Percentiles rank a stretch among this genome's conserved stretches.
These are phyloP conservation scores for Saguinus imperator DNA, from an alignment of 2,113 vertebrate species.

Conservation along the genomic window DNA sequence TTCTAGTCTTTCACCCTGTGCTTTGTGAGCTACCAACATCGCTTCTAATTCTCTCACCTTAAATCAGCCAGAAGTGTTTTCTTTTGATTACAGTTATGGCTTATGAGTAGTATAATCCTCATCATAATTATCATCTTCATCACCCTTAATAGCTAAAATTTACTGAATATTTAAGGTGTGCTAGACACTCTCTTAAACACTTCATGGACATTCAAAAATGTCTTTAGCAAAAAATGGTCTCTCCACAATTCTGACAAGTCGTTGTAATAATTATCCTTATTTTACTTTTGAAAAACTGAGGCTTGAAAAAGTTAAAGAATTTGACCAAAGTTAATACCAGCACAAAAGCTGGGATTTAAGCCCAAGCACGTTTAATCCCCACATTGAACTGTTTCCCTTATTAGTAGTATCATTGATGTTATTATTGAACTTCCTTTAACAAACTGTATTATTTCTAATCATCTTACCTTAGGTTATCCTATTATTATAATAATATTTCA, in stretches of 20 bases:
- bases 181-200: not conserved
- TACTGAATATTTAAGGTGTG: not conserved
- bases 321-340: not conserved
- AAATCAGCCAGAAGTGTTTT: not conserved
- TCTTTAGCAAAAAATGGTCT: not conserved
- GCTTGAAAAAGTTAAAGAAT: not conserved
- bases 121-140: not conserved
- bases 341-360: not conserved
- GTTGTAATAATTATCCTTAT: not conserved
- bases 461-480: not conserved
- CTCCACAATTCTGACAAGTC: not conserved
- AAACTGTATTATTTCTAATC: not conserved
- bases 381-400: not conserved
- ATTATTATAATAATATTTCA: not conserved
- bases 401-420: not conserved
- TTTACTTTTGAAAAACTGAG: conserved; percentile 5
- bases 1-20: not conserved
- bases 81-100: not conserved
- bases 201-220: not conserved
- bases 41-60: not conserved
- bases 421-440: not conserved
- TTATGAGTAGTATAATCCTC: not conserved
- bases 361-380: not conserved
- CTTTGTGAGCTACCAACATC: not conserved
- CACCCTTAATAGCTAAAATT: not conserved